These are phyloP conservation scores for Machimus atricapillus DNA, from an alignment of 2,888 invertebrate species.

Conservation along the genomic window DNA sequence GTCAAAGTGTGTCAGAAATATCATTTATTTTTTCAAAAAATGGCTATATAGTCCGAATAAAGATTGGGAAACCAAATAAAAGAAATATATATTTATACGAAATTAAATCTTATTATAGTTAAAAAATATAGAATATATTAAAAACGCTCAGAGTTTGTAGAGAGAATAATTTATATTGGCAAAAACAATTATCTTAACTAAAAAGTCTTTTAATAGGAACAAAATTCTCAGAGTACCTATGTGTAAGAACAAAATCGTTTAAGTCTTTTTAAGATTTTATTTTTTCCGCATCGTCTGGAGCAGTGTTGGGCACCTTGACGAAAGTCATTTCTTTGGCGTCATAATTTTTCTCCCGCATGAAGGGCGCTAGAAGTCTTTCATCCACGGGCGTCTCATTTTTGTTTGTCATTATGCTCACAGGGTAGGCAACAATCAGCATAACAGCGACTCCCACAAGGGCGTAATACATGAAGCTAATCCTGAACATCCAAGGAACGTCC, in stretches of 20 bases:
- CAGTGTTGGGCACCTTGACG: background rate
- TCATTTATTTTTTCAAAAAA: too few relatives aligned
- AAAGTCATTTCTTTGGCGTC: conserved; percentile 1
- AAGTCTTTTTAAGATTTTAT: background rate
- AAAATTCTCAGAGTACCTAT: background rate
- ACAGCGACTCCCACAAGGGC: conserved; percentile 69
- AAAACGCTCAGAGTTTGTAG: background rate
- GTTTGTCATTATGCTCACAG: conserved; percentile 68
- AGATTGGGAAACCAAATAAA: too few relatives aligned
- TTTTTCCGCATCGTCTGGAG: background rate
- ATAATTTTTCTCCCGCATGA: conserved; percentile 22
- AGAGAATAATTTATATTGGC: background rate
- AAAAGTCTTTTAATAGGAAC: background rate
- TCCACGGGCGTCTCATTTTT: conserved; percentile 43
- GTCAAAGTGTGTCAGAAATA: background rate
- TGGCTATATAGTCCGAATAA: too few relatives aligned
- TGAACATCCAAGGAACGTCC: conserved; percentile 60
- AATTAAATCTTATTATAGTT: too few relatives aligned
- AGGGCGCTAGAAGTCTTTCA: conserved; percentile 47
- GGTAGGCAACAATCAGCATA: conserved; percentile 68
- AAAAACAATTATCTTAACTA: background rate
- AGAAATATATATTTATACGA: too few relatives aligned
- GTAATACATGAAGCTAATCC: conserved; percentile 76
- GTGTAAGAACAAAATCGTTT: background rate
- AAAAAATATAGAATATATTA: background rate